Conservation (phyloP, 2,888 invertebrate genomes). For the Neoascia interrupta region DNA sequence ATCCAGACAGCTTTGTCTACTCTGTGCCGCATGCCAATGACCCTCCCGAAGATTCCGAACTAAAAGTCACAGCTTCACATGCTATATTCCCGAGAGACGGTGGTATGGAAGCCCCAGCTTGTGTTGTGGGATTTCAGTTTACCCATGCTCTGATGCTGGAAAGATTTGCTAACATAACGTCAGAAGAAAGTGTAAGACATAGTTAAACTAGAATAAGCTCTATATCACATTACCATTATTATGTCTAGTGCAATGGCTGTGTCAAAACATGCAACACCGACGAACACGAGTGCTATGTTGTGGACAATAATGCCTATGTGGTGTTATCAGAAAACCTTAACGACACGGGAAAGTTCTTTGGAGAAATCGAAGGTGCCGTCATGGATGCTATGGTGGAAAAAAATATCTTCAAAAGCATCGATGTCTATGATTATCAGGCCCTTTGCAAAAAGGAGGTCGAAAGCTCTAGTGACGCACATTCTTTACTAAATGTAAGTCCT, state of each 20-base stretch:
- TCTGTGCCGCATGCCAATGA: slow-evolving; percentile 85
- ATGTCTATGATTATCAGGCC: slow-evolving; percentile 92
- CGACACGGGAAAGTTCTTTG: slow-evolving; percentile 92
- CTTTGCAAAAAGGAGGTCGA: slow-evolving; percentile 82
- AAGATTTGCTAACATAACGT: slow-evolving; percentile 86
- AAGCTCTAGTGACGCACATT: slow-evolving; percentile 75
- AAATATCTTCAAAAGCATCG: slow-evolving; percentile 86
- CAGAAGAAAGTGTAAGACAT: slow-evolving; percentile 79
- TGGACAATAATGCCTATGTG: slow-evolving; percentile 95
- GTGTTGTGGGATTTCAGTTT: slow-evolving; percentile 93
- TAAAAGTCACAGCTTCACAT: slow-evolving; percentile 89
- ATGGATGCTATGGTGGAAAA: slow-evolving; percentile 87
- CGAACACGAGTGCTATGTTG: slow-evolving; percentile 89
- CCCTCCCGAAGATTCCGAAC: slow-evolving; percentile 80
- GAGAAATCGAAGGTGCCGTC: slow-evolving; percentile 88
- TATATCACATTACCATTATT: not conserved
- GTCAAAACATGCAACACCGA: slow-evolving; percentile 82
- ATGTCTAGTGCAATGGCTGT: slow-evolving; percentile 80
- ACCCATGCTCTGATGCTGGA: slow-evolving; percentile 85
- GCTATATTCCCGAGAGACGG: slow-evolving; percentile 91
- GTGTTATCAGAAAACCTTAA: slow-evolving; percentile 83
- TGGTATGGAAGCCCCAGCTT: slow-evolving; percentile 89
- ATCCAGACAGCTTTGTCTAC: slow-evolving; percentile 88
- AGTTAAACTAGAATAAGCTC: no score
- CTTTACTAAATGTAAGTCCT: slow-evolving; percentile 75